Conservation (phyloP, 1,140 invertebrate species). For the Trigoniulus corallinus region DNA sequence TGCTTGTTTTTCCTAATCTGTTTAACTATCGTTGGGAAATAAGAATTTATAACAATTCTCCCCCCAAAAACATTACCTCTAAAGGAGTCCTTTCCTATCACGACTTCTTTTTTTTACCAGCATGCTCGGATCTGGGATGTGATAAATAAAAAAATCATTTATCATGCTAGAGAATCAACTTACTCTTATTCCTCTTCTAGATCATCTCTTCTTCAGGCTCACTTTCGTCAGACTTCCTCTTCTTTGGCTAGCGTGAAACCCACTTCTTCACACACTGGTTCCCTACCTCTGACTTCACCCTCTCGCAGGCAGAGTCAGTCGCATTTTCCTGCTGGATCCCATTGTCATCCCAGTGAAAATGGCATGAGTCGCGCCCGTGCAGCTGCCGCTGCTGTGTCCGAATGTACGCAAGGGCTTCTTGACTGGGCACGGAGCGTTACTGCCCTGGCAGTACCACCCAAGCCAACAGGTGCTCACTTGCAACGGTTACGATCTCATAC, state of each 20-base stretch:
- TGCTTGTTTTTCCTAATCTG: slow-evolving; percentile 4
- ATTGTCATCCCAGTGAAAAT: background rate
- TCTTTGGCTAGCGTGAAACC: slow-evolving; percentile 4
- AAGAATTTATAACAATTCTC: too few species aligned
- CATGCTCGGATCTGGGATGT: too few species aligned
- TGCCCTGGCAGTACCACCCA: background rate
- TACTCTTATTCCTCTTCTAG: background rate
- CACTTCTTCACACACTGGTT: slow-evolving; percentile 3
- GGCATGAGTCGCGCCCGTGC: background rate
- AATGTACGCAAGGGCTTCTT: slow-evolving; percentile 2
- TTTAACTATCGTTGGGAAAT: too few species aligned
- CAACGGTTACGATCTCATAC: background rate
- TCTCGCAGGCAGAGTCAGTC: background rate
- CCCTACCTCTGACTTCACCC: slow-evolving; percentile 2
- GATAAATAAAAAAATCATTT: too few species aligned
- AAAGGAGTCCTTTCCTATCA: too few species aligned
- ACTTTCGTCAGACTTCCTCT: slow-evolving; percentile 6
- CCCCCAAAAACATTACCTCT: too few species aligned
- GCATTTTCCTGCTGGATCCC: background rate
- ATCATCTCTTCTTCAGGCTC: slow-evolving; percentile 8
- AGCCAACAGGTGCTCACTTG: background rate
- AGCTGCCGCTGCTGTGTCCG: background rate
- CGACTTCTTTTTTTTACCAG: too few species aligned
- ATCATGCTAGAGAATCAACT: too few species aligned
- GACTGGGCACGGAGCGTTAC: slow-evolving; percentile 7